Evolutionary conservation across 92 coral and sea anemone species (phyloP).

Genomic region (Heliopora coerulea): DNA sequence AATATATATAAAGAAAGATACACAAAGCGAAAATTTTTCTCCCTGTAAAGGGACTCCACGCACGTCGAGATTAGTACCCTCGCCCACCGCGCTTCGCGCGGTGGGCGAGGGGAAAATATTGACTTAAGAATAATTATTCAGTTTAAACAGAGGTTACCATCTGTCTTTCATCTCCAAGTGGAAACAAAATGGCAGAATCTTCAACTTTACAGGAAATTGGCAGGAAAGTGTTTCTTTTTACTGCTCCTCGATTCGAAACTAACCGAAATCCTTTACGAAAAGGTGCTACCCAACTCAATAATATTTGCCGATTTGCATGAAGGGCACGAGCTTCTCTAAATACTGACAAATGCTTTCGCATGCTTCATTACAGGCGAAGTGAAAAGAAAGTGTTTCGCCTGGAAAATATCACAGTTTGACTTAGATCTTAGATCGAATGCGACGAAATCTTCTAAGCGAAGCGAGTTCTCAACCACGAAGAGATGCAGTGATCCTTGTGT

Average conservation of each 20-base stretch:
- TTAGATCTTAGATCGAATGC: not conserved
- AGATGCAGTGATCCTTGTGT: not conserved
- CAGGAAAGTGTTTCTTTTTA: conserved; percentile 9
- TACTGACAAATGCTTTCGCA: not conserved
- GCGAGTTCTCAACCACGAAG: not conserved
- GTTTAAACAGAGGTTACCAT: conserved; percentile 6
- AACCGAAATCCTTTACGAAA: not conserved
- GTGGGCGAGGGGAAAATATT: too few relatives aligned
- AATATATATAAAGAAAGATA: too few relatives aligned
- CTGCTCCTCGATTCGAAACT: conserved; percentile 15
- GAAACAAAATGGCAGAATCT: conserved; percentile 27
- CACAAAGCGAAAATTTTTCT: too few relatives aligned
- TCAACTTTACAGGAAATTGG: too few relatives aligned
- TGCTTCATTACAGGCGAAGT: not conserved
- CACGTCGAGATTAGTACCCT: too few relatives aligned
- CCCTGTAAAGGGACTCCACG: too few relatives aligned
- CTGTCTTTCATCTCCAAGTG: not conserved
- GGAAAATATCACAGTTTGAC: conserved; percentile 13
- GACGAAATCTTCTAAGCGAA: not conserved
- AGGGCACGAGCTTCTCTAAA: not conserved
- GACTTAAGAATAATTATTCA: not conserved
- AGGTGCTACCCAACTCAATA: not conserved
- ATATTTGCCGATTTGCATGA: not conserved
- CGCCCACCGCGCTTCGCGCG: too few relatives aligned
- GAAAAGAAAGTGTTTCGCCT: conserved; percentile 10